These are phyloP conservation scores for Anastrepha ludens DNA, from an alignment of 1,140 invertebrate genomes.

Conservation along the genomic window DNA sequence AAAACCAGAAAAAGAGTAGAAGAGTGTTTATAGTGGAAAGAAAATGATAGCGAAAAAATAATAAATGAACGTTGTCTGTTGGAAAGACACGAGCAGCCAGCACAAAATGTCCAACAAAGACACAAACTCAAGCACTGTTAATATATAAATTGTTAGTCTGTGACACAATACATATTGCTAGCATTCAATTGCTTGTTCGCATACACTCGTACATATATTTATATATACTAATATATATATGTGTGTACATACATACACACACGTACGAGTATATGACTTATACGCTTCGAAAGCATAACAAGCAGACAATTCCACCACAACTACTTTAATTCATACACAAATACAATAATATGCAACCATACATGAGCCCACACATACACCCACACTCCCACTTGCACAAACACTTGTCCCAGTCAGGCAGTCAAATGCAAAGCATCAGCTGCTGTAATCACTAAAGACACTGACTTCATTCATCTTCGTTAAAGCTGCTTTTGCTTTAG, in stretches of 20 bases:
- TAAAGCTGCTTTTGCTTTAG: neutral
- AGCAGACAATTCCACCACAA: no score
- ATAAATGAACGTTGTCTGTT: slow-evolving; percentile 36
- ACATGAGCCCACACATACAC: neutral
- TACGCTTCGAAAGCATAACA: no score
- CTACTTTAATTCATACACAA: neutral
- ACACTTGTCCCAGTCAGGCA: neutral
- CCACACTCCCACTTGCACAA: neutral
- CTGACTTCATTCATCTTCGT: slow-evolving; percentile 34
- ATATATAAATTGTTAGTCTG: slow-evolving; percentile 2
- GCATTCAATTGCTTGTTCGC: no score
- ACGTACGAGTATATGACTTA: neutral
- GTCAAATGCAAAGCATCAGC: slow-evolving; percentile 30
- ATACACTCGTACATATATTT: neutral
- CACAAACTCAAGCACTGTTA: neutral
- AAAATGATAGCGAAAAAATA: slow-evolving; percentile 51
- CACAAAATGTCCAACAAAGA: slow-evolving; percentile 20
- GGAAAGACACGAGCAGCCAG: slow-evolving; percentile 9
- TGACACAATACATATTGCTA: no score
- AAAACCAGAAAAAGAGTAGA: neutral
- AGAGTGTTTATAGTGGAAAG: neutral
- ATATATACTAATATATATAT: neutral
- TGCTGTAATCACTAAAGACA: neutral
- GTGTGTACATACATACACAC: neutral
- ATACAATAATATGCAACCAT: neutral